These are phyloP conservation scores for Brachionus calyciflorus DNA, from an alignment of 1,140 invertebrate species.

Conservation along the genomic window DNA sequence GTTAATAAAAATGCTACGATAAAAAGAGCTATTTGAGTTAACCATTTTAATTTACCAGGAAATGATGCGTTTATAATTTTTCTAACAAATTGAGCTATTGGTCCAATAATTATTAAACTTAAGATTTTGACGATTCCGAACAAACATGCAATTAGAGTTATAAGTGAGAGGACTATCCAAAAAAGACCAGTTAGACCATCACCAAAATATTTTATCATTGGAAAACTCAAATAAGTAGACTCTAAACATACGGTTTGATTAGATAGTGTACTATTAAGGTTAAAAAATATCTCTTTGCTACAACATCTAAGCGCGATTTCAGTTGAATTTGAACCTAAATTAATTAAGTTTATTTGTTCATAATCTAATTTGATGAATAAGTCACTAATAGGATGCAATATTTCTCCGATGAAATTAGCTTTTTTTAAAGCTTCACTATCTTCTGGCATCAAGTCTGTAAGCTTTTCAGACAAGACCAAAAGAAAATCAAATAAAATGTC, in stretches of 20 bases:
- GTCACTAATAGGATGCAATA: constrained; percentile 11
- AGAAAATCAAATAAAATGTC: constrained; percentile 55
- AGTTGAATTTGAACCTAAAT: not conserved
- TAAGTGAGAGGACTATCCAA: constrained; percentile 22
- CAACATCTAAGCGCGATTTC: constrained; percentile 18
- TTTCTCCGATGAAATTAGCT: constrained; percentile 10
- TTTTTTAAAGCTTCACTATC: not conserved
- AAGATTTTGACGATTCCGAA: constrained; percentile 30
- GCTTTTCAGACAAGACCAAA: not conserved
- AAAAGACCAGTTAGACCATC: constrained; percentile 8
- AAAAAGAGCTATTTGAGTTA: constrained; percentile 63
- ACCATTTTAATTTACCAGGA: constrained; percentile 57
- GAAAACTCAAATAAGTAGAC: not conserved
- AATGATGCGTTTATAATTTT: constrained; percentile 65
- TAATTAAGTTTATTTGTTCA: not conserved
- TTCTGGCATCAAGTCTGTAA: not conserved
- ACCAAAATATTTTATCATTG: constrained; percentile 12
- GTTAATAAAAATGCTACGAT: constrained; percentile 64
- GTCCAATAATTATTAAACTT: constrained; percentile 52
- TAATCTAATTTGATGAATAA: constrained; percentile 20
- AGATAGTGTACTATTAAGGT: not conserved
- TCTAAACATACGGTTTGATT: not conserved
- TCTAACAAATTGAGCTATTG: constrained; percentile 63
- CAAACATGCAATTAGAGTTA: not conserved
- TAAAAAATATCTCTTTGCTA: not conserved